Percentiles rank a stretch among this genome's conserved stretches.
Conservation (phyloP, 2,113 vertebrate genomes). For the Callocephalon fimbriatum region DNA sequence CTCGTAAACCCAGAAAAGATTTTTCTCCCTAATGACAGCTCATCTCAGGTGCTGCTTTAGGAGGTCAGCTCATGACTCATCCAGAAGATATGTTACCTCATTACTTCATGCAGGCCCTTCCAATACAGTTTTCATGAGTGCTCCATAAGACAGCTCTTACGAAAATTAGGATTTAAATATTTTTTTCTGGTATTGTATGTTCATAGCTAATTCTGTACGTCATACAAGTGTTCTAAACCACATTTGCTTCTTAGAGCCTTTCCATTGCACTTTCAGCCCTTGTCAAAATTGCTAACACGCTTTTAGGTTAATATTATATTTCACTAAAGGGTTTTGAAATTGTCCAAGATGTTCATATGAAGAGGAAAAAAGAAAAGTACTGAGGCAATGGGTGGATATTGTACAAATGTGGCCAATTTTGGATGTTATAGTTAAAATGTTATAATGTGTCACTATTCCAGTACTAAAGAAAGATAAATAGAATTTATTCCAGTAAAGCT, state of each 20-base stretch:
- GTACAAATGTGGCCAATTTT: not conserved
- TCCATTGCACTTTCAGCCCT: not conserved
- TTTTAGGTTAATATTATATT: not conserved
- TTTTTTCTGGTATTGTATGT: not conserved
- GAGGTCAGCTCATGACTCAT: not conserved
- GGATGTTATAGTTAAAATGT: not conserved
- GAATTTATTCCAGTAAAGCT: not conserved
- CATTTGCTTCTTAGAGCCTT: not conserved
- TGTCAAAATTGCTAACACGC: not conserved
- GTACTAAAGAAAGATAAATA: not conserved
- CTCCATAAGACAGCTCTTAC: not conserved
- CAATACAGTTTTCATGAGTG: not conserved
- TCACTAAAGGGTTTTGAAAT: not conserved
- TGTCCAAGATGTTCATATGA: not conserved
- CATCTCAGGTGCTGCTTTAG: not conserved
- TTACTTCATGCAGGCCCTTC: not conserved
- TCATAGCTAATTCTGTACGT: not conserved
- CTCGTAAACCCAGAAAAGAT: not conserved
- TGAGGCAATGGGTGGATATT: not conserved
- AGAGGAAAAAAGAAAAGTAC: not conserved
- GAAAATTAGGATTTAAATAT: not conserved
- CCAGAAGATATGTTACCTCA: not conserved
- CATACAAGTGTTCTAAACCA: not conserved
- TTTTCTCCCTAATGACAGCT: not conserved
- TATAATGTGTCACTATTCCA: not conserved